Evolutionary conservation across 2,113 vertebrate species (phyloP).

Genomic region (Grantiella picta): DNA sequence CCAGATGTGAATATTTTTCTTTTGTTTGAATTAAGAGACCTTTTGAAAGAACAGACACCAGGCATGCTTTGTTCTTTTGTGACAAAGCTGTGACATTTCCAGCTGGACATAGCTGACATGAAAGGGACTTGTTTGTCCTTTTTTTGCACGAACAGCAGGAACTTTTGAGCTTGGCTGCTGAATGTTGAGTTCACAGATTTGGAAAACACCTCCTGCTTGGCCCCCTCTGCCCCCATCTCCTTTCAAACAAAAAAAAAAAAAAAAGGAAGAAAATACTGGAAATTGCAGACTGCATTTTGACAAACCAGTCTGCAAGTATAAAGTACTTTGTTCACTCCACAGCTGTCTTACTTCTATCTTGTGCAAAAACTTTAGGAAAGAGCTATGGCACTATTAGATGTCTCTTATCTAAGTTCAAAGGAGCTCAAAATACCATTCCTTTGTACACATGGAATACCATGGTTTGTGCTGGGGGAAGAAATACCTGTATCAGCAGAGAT

Average conservation of each 20-base stretch:
- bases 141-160: slow-evolving; percentile 61
- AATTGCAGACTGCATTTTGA: not conserved
- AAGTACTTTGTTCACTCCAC: not conserved
- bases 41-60: slow-evolving; percentile 39
- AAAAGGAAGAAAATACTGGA: not conserved
- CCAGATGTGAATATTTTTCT: slow-evolving; percentile 58
- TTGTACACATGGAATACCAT: not conserved
- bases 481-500: not conserved
- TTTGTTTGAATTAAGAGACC: slow-evolving; percentile 52
- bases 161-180: slow-evolving; percentile 52
- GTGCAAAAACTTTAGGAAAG: not conserved
- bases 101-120: slow-evolving; percentile 40
- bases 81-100: slow-evolving; percentile 42
- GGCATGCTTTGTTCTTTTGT: slow-evolving; percentile 33
- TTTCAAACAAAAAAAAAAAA: not conserved
- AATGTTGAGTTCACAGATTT: slow-evolving; percentile 52
- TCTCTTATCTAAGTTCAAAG: not conserved
- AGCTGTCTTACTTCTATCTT: not conserved
- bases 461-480: not conserved
- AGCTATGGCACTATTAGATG: not conserved
- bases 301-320: not conserved
- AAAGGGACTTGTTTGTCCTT: slow-evolving; percentile 50
- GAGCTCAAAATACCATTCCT: not conserved
- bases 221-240: not conserved
- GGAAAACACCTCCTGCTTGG: not conserved